phyloP scores from a whole-genome alignment of 2,797 vertebrate species.

The Threskiornis aethiopicus region DNA sequence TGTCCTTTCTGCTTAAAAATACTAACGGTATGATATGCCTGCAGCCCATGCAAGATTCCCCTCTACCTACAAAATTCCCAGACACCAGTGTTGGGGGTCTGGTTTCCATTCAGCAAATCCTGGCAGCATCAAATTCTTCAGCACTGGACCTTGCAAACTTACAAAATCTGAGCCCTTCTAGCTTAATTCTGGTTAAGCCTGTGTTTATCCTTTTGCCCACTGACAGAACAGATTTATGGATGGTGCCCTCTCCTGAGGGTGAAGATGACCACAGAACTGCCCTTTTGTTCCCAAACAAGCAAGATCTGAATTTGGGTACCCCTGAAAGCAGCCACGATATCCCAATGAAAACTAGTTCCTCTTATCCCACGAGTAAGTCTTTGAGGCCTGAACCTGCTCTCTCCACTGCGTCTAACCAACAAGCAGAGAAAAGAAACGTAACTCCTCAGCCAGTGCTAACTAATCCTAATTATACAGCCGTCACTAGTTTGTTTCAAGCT shows the following conservation, averaged over 20 bases:
- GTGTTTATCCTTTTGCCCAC: conserved; percentile 36
- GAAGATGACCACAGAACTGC: background rate
- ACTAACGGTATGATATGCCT: conserved; percentile 12
- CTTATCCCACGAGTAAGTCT: background rate
- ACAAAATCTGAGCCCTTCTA: background rate
- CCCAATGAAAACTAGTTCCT: background rate
- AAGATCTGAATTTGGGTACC: background rate
- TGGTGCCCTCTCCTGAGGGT: background rate
- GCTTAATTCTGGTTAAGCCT: conserved; percentile 31
- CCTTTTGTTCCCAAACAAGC: background rate
- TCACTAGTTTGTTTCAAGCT: background rate
- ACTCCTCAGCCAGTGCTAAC: background rate
- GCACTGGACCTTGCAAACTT: background rate
- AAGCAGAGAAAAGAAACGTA: background rate
- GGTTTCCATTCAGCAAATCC: conserved; percentile 31
- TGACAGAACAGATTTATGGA: background rate
- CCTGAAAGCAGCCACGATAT: background rate
- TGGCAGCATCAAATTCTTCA: background rate
- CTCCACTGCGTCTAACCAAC: background rate
- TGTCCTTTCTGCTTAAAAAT: conserved; percentile 12
- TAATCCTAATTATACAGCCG: background rate
- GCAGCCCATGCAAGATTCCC: background rate
- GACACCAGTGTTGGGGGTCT: background rate
- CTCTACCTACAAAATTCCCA: background rate
- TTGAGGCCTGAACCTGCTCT: background rate